A percentile compares a stretch with the other conserved stretches of the same genome.
phyloP scores from a whole-genome alignment of 2,797 vertebrate genomes.

The Chaetodon trifasciatus region DNA sequence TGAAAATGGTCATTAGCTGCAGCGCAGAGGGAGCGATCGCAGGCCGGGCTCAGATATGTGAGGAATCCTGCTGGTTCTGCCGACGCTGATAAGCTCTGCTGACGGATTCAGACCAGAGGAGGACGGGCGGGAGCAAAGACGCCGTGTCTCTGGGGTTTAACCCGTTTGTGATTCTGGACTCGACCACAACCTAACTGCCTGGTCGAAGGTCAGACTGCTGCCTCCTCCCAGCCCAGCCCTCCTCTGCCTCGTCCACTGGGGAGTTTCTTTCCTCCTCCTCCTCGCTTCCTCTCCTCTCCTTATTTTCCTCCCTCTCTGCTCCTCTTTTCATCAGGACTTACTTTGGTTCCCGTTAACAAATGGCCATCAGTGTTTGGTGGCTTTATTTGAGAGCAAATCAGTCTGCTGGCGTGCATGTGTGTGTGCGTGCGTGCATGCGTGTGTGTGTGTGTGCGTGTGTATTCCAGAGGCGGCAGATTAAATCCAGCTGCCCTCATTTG shows the following conservation, averaged over 20 bases:
- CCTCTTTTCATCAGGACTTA: not conserved
- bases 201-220: slow-evolving; percentile 71
- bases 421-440: slow-evolving; percentile 1
- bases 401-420: slow-evolving; percentile 7
- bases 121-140: not conserved
- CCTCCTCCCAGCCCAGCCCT: slow-evolving; percentile 2
- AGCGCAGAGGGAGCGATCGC: slow-evolving; percentile 5
- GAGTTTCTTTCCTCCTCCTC: slow-evolving; percentile 9
- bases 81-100: slow-evolving; percentile 62
- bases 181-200: slow-evolving; percentile 71
- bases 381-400: slow-evolving; percentile 23
- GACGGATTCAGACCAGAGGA: slow-evolving; percentile 59
- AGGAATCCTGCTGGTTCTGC: slow-evolving; percentile 56
- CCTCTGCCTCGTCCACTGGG: not conserved
- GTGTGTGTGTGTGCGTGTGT: not conserved
- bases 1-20: not conserved
- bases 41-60: slow-evolving; percentile 46
- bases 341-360: slow-evolving; percentile 17
- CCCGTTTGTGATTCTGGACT: slow-evolving; percentile 73
- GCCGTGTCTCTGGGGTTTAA: slow-evolving; percentile 34
- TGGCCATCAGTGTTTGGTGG: slow-evolving; percentile 25
- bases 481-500: slow-evolving; percentile 77
- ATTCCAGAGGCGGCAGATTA: slow-evolving; percentile 71
- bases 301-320: not conserved
- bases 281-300: not conserved